These are phyloP conservation scores for Caenorhabditis tropicalis DNA, from an alignment of 1,140 invertebrate genomes.

Conservation along the genomic window DNA sequence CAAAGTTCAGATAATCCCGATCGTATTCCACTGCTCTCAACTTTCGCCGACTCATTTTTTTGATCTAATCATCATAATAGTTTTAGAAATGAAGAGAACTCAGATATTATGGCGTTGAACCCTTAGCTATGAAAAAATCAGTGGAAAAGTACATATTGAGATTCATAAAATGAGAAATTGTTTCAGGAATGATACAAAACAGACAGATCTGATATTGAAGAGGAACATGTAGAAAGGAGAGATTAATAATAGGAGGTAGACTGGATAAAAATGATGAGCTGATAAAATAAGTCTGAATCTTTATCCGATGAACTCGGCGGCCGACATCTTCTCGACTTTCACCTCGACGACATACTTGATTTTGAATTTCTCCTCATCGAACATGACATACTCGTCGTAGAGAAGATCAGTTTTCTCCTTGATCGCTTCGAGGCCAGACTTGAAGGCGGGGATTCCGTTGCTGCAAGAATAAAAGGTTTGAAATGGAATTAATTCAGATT, in stretches of 20 bases:
- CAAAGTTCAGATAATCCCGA: constrained; percentile 39
- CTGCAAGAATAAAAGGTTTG: background rate
- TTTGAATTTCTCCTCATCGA: constrained; percentile 2
- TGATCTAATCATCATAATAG: background rate
- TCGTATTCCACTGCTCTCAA: constrained; percentile 30
- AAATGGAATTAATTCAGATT: background rate
- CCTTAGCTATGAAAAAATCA: background rate
- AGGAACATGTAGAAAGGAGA: too few species aligned
- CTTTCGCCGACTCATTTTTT: background rate
- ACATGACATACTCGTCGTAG: constrained; percentile 21
- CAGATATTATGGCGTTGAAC: background rate
- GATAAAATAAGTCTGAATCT: background rate
- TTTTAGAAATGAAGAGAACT: background rate
- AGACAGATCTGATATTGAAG: too few species aligned
- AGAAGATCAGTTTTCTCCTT: background rate
- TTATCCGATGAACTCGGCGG: background rate
- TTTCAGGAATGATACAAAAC: too few species aligned
- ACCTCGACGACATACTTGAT: constrained; percentile 24
- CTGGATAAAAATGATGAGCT: too few species aligned
- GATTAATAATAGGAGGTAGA: too few species aligned
- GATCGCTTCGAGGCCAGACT: background rate
- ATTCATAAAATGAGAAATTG: too few species aligned
- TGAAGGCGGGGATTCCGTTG: constrained; percentile 17
- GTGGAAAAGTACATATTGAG: background rate
- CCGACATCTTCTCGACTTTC: background rate